These are phyloP conservation scores for Noctua fimbriata DNA, from an alignment of 2,888 invertebrate genomes.

Conservation along the genomic window DNA sequence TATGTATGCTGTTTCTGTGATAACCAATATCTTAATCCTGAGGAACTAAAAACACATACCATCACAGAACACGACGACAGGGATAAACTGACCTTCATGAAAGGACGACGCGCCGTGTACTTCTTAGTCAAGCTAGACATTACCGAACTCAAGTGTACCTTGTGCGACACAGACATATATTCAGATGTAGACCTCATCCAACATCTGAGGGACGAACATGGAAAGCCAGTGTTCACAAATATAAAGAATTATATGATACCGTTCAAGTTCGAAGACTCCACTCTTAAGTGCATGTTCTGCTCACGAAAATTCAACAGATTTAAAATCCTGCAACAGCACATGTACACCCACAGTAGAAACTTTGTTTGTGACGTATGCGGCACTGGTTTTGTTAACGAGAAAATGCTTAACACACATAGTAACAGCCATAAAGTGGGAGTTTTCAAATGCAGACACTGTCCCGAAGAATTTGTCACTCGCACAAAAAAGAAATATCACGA, in stretches of 20 bases:
- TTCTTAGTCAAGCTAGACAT: slow-evolving; percentile 78
- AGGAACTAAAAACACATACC: slow-evolving; percentile 77
- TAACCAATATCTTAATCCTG: slow-evolving; percentile 68
- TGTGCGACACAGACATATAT: slow-evolving; percentile 50
- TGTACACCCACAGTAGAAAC: slow-evolving; percentile 72
- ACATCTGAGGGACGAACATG: slow-evolving; percentile 49
- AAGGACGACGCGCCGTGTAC: slow-evolving; percentile 60
- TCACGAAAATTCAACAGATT: slow-evolving; percentile 65
- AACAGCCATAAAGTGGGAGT: slow-evolving; percentile 53
- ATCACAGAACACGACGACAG: slow-evolving; percentile 69
- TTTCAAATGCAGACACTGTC: slow-evolving; percentile 69
- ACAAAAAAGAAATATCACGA: slow-evolving; percentile 69
- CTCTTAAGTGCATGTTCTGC: slow-evolving; percentile 68
- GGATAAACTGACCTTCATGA: slow-evolving; percentile 69
- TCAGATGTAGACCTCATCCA: slow-evolving; percentile 42
- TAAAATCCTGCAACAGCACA: slow-evolving; percentile 72
- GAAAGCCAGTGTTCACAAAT: slow-evolving; percentile 52
- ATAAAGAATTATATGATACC: slow-evolving; percentile 74
- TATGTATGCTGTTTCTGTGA: slow-evolving; percentile 78
- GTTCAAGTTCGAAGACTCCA: slow-evolving; percentile 73
- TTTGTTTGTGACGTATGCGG: slow-evolving; percentile 72
- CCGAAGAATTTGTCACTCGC: slow-evolving; percentile 68
- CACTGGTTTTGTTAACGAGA: slow-evolving; percentile 64
- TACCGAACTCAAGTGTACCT: slow-evolving; percentile 65
- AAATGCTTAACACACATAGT: slow-evolving; percentile 45